Conservation (phyloP, 2,888 invertebrate genomes). For the Brachypalpus laphriformis region DNA sequence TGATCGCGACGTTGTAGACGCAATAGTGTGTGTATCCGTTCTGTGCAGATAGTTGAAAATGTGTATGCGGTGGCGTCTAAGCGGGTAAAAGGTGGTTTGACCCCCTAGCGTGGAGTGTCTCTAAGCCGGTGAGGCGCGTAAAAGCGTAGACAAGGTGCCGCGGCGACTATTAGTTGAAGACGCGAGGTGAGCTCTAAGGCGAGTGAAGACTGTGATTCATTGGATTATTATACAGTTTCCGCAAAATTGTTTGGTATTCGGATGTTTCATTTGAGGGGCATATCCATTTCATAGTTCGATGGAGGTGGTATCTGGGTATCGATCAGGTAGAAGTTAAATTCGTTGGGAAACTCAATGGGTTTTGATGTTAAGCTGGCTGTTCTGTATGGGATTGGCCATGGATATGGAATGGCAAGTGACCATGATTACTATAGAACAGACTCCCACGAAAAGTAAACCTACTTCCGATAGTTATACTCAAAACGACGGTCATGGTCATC, state of each 20-base stretch:
- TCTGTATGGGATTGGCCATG: too few relatives aligned
- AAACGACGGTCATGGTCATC: neutral
- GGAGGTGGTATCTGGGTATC: neutral
- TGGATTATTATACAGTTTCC: conserved; percentile 50
- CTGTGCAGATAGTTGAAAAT: conserved; percentile 13
- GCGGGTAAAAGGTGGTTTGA: conserved; percentile 19
- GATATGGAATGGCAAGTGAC: too few relatives aligned
- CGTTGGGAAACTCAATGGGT: neutral
- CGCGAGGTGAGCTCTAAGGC: conserved; percentile 31
- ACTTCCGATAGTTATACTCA: neutral
- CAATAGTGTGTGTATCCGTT: neutral
- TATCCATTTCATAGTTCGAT: neutral
- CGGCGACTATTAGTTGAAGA: conserved; percentile 6
- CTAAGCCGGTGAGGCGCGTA: conserved; percentile 16
- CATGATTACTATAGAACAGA: neutral
- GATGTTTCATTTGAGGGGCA: conserved; percentile 25
- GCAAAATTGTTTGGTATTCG: conserved; percentile 12
- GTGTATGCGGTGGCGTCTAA: neutral
- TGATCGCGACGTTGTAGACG: conserved; percentile 36
- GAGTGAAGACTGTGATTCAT: conserved; percentile 34
- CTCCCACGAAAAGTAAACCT: too few relatives aligned
- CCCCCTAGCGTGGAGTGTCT: conserved; percentile 27
- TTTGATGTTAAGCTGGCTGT: neutral
- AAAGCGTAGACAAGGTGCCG: conserved; percentile 41
- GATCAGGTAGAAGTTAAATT: neutral